These are phyloP conservation scores for Catagonus wagneri DNA, from an alignment of 2,113 vertebrate genomes.

Conservation along the genomic window DNA sequence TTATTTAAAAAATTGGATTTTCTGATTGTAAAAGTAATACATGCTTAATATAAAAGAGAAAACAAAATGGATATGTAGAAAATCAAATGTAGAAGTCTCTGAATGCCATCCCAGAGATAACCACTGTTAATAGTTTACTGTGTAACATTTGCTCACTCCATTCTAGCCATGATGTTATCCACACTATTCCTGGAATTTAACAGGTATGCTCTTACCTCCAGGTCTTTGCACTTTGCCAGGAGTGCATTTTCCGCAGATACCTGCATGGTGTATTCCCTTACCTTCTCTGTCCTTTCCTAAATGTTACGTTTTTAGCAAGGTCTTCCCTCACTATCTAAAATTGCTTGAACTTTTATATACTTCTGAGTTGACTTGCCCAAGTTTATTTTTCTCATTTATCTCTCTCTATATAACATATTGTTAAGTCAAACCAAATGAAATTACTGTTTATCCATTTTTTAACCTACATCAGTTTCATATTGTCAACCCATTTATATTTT, in stretches of 20 bases:
- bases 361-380: neutral
- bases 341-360: neutral
- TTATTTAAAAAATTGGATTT: neutral
- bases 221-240: neutral
- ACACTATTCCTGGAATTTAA: constrained; percentile 30
- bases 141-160: neutral
- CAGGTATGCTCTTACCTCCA: neutral
- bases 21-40: neutral
- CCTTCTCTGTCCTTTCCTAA: neutral
- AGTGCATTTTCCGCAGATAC: neutral
- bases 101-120: constrained; percentile 5
- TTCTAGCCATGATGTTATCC: neutral
- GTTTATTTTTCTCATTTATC: constrained; percentile 15
- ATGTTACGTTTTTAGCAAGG: neutral
- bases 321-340: constrained; percentile 31
- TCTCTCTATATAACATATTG: neutral
- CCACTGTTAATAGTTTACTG: neutral
- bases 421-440: neutral
- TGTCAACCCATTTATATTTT: constrained; percentile 20
- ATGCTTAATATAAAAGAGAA: neutral
- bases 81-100: neutral
- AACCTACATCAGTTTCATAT: constrained; percentile 20
- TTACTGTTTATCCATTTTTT: neutral
- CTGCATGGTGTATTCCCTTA: neutral
- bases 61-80: neutral